phyloP scores from a whole-genome alignment of 2,113 vertebrate species.

The Sylvietta virens region DNA sequence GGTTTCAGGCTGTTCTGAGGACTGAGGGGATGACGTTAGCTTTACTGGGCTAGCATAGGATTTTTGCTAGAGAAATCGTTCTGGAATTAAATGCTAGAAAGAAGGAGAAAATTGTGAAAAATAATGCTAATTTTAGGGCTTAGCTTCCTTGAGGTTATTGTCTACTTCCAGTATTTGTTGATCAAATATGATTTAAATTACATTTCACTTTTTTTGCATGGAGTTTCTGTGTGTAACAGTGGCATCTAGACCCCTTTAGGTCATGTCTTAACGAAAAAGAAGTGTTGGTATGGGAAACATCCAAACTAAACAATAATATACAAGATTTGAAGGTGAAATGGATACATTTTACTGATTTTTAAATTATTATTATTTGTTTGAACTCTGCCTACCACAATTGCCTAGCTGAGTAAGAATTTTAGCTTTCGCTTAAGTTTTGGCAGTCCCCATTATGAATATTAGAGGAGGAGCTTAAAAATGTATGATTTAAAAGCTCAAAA shows the following conservation, averaged over 20 bases:
- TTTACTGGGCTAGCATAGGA: neutral
- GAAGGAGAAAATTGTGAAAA: neutral
- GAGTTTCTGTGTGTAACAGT: neutral
- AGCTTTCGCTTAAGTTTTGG: neutral
- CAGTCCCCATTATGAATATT: accelerated
- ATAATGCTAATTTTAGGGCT: neutral
- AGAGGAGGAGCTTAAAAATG: neutral
- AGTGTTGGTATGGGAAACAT: neutral
- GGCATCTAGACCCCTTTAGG: neutral
- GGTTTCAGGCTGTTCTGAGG: neutral
- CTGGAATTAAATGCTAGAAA: neutral
- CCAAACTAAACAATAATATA: neutral
- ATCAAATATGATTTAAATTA: neutral
- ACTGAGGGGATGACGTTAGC: neutral
- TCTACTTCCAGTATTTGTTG: neutral
- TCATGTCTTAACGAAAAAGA: neutral
- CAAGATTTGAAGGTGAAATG: neutral
- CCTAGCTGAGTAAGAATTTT: neutral
- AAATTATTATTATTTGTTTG: neutral
- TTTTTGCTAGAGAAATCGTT: neutral
- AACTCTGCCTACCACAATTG: neutral
- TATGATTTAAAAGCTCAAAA: neutral
- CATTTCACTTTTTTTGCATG: neutral
- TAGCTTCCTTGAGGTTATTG: neutral
- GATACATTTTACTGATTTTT: neutral